Conservation (phyloP, 2,113 vertebrate species). For the Chamaetylas fuelleborni region DNA sequence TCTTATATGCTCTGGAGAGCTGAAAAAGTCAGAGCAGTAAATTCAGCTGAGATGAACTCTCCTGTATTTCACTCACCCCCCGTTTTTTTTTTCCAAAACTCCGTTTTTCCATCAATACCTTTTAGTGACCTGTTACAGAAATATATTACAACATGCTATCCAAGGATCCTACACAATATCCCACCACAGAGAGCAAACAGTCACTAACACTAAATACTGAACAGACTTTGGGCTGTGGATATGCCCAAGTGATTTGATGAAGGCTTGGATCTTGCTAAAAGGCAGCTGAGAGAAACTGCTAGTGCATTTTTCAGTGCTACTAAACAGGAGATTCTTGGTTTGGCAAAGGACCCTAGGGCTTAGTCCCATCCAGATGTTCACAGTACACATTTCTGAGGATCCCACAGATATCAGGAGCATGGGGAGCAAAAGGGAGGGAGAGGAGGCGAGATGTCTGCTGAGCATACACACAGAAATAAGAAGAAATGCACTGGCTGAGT, state of each 20-base stretch:
- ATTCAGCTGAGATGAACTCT: not conserved
- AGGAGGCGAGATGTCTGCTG: not conserved
- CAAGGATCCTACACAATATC: not conserved
- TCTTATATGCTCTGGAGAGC: not conserved
- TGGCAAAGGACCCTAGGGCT: not conserved
- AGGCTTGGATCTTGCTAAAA: not conserved
- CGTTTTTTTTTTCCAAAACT: not conserved
- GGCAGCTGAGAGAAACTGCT: not conserved
- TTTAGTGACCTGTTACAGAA: not conserved
- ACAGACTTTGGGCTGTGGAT: not conserved
- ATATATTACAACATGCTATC: not conserved
- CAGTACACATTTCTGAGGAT: accelerated
- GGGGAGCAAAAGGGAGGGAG: not conserved
- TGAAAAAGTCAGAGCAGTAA: not conserved
- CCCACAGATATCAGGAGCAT: not conserved
- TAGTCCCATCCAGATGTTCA: not conserved
- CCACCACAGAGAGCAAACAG: not conserved
- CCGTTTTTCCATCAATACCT: not conserved
- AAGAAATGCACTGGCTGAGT: not conserved
- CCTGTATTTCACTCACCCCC: accelerated
- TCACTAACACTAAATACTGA: not conserved
- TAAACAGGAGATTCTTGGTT: not conserved
- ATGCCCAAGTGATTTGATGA: not conserved
- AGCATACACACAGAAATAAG: not conserved
- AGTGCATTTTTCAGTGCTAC: not conserved